A percentile compares a stretch with the other conserved stretches of the same genome.
Conservation (phyloP, 2,888 invertebrate genomes). For the Stenolophus ochropezus region DNA sequence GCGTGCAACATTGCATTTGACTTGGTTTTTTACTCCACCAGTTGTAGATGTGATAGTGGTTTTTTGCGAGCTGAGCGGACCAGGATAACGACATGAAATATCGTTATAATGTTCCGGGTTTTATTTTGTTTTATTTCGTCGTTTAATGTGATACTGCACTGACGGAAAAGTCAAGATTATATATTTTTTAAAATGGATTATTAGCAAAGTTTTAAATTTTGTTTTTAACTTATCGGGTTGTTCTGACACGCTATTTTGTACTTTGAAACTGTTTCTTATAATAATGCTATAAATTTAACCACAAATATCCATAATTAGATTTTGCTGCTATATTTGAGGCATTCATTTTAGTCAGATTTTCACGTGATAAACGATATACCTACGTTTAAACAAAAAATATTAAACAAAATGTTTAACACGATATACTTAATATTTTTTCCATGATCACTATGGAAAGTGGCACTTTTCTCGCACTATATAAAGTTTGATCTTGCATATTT, state of each 20-base stretch:
- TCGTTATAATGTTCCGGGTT: constrained; percentile 31
- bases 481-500: too few relatives aligned
- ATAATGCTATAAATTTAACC: neutral
- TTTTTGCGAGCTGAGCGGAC: constrained; percentile 16
- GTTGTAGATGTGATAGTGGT: constrained; percentile 30
- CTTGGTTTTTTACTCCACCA: neutral
- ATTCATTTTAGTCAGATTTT: too few relatives aligned
- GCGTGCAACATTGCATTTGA: constrained; percentile 44
- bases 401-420: too few relatives aligned
- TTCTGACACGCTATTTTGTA: constrained; percentile 7
- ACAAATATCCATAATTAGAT: neutral
- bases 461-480: too few relatives aligned
- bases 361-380: too few relatives aligned
- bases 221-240: neutral
- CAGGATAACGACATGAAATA: constrained; percentile 33
- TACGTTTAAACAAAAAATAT: too few relatives aligned
- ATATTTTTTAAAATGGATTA: constrained; percentile 34
- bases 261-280: constrained; percentile 1
- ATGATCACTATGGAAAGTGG: too few relatives aligned
- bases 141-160: constrained; percentile 30
- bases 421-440: too few relatives aligned
- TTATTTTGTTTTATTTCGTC: constrained; percentile 32
- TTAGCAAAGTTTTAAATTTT: constrained; percentile 20
- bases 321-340: neutral
- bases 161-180: constrained; percentile 37